phyloP scores from a whole-genome alignment of 2,888 invertebrate genomes.

The Eurytoma adleriae region DNA sequence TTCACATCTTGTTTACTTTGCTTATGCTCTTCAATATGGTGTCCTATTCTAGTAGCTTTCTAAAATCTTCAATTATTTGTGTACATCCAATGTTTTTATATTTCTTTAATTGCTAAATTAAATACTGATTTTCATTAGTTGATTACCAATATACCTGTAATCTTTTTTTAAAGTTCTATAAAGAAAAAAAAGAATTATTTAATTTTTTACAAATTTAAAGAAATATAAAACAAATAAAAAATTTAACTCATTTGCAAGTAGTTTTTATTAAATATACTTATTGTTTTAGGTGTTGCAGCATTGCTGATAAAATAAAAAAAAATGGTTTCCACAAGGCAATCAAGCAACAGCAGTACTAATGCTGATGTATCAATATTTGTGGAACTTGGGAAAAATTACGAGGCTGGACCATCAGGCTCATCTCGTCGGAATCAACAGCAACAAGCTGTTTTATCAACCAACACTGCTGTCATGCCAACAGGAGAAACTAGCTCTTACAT shows the following conservation, averaged over 20 bases:
- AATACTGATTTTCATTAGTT: neutral
- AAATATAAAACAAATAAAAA: neutral
- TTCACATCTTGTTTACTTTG: too few species aligned
- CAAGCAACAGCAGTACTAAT: conserved; percentile 77
- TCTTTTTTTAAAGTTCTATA: too few species aligned
- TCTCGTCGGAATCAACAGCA: conserved; percentile 59
- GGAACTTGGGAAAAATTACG: conserved; percentile 65
- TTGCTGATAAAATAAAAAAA: conserved; percentile 58
- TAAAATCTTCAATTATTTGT: neutral
- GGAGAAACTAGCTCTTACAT: conserved; percentile 41
- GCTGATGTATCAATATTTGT: conserved; percentile 69
- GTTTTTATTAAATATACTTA: neutral
- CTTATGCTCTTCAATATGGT: too few species aligned
- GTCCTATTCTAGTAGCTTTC: too few species aligned
- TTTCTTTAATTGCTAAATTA: neutral
- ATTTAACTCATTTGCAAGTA: neutral
- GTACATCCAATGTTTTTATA: neutral
- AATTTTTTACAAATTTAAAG: too few species aligned
- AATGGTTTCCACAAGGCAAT: conserved; percentile 79
- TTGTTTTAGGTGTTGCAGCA: conserved; percentile 26
- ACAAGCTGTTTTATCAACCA: conserved; percentile 31
- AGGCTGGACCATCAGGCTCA: conserved; percentile 64
- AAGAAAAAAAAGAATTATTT: too few species aligned
- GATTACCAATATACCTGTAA: neutral
- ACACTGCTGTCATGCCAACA: conserved; percentile 6